Conservation (phyloP, 2,113 vertebrate genomes). For the Neolamprologus fasciatus region DNA sequence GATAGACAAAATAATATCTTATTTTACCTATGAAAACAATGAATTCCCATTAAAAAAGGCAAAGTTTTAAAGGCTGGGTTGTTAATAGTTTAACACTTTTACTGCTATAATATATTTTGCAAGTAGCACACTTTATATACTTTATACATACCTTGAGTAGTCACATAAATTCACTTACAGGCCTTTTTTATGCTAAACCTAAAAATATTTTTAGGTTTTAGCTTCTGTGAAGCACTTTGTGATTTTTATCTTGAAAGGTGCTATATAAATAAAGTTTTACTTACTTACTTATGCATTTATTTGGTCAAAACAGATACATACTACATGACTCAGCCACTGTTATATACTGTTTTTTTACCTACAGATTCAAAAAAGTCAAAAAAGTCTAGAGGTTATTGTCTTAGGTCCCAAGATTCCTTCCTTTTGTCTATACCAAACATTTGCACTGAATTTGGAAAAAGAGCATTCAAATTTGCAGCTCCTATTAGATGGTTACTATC, state of each 20-base stretch:
- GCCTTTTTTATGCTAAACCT: background rate
- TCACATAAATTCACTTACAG: background rate
- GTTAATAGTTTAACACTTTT: background rate
- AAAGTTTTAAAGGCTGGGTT: background rate
- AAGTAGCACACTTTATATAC: background rate
- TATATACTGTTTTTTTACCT: background rate
- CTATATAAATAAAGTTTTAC: no score
- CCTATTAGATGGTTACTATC: background rate
- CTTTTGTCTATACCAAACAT: background rate
- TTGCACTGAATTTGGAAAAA: background rate
- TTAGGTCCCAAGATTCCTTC: background rate
- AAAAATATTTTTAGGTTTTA: no score
- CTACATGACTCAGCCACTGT: background rate
- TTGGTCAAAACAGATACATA: background rate
- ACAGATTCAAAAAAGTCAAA: background rate
- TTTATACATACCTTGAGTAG: background rate
- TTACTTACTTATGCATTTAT: background rate
- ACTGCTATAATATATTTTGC: background rate
- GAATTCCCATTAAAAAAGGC: background rate
- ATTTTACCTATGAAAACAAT: background rate
- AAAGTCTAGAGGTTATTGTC: background rate
- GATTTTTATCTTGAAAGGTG: no score
- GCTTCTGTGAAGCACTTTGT: no score
- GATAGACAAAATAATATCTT: fast-evolving
- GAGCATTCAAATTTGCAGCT: background rate